Conservation (phyloP, 2,113 vertebrate genomes). For the Siphamia tubifer region DNA sequence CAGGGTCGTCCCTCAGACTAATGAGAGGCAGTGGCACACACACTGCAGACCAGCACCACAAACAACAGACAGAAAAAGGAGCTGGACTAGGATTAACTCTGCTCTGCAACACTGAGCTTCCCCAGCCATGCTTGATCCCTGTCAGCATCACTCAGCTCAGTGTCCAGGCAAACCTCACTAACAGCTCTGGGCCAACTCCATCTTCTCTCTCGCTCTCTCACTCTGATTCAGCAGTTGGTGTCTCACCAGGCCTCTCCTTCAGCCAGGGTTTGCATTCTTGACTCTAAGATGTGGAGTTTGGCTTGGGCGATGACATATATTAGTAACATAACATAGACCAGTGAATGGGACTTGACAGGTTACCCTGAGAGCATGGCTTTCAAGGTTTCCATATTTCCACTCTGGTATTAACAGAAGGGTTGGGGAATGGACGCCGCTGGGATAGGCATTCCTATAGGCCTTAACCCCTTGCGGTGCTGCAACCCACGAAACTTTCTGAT, state of each 20-base stretch:
- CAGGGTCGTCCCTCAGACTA: conserved; percentile 57
- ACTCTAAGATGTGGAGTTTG: conserved; percentile 76
- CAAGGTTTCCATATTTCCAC: conserved; percentile 79
- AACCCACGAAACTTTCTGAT: conserved; percentile 16
- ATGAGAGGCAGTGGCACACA: conserved; percentile 37
- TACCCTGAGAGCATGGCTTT: conserved; percentile 73
- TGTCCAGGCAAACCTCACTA: conserved; percentile 51
- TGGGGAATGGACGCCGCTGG: conserved; percentile 49
- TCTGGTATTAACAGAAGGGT: conserved; percentile 58
- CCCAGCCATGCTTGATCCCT: conserved; percentile 53
- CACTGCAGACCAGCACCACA: background rate
- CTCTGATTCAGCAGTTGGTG: conserved; percentile 73
- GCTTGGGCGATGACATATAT: conserved; percentile 78
- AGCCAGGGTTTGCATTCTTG: conserved; percentile 73
- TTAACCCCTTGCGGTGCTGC: conserved; percentile 53
- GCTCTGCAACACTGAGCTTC: conserved; percentile 45
- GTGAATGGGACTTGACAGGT: conserved; percentile 79
- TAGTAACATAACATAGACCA: conserved; percentile 76
- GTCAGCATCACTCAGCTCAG: conserved; percentile 66
- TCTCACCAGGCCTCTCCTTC: conserved; percentile 67
- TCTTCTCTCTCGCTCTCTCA: conserved; percentile 40
- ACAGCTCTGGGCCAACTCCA: conserved; percentile 49
- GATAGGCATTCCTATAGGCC: conserved; percentile 56
- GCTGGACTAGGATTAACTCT: conserved; percentile 45
- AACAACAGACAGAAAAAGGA: conserved; percentile 41